Conservation (phyloP, 2,113 vertebrate genomes). For the Cichladusa arquata region DNA sequence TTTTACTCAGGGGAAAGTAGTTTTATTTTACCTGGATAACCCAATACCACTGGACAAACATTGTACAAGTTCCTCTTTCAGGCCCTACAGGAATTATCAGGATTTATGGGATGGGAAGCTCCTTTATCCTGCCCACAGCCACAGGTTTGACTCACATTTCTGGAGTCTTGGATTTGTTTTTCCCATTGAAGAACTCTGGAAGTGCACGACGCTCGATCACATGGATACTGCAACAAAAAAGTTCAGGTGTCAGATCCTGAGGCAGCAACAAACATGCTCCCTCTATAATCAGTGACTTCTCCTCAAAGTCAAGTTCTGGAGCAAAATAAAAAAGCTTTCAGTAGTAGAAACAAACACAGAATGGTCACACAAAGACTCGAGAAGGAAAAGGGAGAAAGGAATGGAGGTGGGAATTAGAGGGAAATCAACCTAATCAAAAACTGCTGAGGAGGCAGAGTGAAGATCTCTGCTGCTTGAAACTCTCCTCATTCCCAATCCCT, state of each 20-base stretch:
- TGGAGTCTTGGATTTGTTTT: slow-evolving; percentile 97
- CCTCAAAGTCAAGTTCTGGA: background rate
- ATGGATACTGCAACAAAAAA: slow-evolving; percentile 80
- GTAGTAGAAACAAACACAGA: background rate
- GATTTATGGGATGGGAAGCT: background rate
- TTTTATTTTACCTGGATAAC: background rate
- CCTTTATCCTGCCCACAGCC: accelerated
- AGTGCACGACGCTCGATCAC: slow-evolving; percentile 93
- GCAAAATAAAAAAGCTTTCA: background rate
- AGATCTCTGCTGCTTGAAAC: background rate
- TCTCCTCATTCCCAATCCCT: background rate
- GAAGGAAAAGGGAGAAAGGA: background rate
- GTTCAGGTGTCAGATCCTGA: background rate
- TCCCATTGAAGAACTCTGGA: slow-evolving; percentile 95
- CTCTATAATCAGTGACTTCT: background rate
- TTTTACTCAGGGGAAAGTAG: background rate
- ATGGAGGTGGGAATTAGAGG: background rate
- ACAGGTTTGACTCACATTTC: slow-evolving; percentile 85
- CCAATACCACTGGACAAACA: accelerated
- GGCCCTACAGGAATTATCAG: accelerated
- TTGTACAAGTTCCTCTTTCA: background rate
- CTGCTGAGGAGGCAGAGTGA: background rate
- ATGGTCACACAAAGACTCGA: too few species aligned
- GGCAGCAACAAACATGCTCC: background rate
- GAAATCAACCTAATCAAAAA: background rate